Evolutionary conservation across 2,113 vertebrate species (phyloP).

Genomic region (Lophochroa leadbeateri): DNA sequence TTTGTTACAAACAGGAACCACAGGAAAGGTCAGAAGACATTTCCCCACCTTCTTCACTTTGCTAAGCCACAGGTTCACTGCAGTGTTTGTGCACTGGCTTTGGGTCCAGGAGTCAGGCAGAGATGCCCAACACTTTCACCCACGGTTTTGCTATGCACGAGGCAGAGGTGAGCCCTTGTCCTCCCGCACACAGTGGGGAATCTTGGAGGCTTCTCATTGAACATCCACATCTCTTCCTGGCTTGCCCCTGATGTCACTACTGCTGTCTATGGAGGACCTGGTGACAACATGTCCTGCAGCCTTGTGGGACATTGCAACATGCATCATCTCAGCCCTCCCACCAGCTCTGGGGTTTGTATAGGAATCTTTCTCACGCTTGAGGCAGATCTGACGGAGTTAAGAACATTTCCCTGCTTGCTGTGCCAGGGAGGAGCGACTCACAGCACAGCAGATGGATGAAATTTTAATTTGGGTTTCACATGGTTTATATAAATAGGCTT

Average conservation of each 20-base stretch:
- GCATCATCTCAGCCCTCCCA: background rate
- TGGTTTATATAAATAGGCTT: conserved; percentile 64
- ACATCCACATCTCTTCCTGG: background rate
- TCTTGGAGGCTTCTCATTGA: background rate
- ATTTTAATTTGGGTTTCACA: conserved; percentile 65
- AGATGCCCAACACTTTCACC: background rate
- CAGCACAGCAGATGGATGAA: conserved; percentile 56
- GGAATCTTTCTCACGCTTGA: background rate
- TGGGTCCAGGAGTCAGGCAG: background rate
- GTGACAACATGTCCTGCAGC: background rate
- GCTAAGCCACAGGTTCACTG: background rate
- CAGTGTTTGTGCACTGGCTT: background rate
- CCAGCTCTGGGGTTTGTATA: background rate
- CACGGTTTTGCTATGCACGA: fast-evolving
- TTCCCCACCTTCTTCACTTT: background rate
- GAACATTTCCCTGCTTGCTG: conserved; percentile 27
- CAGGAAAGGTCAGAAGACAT: background rate
- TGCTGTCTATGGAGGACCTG: background rate
- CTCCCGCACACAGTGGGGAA: background rate
- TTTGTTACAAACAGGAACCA: background rate
- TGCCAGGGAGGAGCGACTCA: conserved; percentile 4
- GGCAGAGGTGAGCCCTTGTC: background rate
- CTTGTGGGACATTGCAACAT: background rate
- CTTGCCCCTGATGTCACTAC: background rate
- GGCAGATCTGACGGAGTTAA: background rate